Percentiles rank a stretch among this genome's conserved stretches.
Evolutionary conservation across 2,888 invertebrate species (phyloP).

Genomic region (Diploptera punctata): DNA sequence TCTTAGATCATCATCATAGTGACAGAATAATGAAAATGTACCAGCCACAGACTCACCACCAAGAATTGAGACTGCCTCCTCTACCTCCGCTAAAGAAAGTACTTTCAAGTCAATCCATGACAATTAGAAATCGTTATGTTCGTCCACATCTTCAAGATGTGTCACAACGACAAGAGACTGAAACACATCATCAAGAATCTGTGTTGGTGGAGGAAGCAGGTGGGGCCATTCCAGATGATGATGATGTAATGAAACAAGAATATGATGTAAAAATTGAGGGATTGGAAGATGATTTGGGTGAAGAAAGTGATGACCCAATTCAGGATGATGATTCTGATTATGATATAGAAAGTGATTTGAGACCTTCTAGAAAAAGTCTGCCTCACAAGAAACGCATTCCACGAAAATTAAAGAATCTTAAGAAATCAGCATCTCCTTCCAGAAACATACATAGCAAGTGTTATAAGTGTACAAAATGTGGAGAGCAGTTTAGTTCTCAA

Average conservation of each 20-base stretch:
- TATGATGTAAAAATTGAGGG: slow-evolving; percentile 55
- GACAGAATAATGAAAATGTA: slow-evolving; percentile 41
- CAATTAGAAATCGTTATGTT: slow-evolving; percentile 33
- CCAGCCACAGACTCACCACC: slow-evolving; percentile 35
- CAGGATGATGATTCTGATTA: slow-evolving; percentile 55
- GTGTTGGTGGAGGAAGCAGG: slow-evolving; percentile 14
- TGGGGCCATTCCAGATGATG: background rate
- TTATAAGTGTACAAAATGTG: slow-evolving; percentile 57
- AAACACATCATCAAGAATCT: slow-evolving; percentile 16
- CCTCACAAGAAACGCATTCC: slow-evolving; percentile 90
- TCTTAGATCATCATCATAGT: slow-evolving; percentile 36
- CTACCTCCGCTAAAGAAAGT: slow-evolving; percentile 49
- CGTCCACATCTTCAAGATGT: slow-evolving; percentile 32
- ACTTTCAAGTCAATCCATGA: slow-evolving; percentile 41
- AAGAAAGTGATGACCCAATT: slow-evolving; percentile 44
- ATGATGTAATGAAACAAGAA: slow-evolving; percentile 29
- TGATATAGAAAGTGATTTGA: slow-evolving; percentile 55
- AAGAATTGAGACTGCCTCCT: slow-evolving; percentile 45
- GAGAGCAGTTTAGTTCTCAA: slow-evolving; percentile 55
- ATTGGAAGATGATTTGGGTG: slow-evolving; percentile 44
- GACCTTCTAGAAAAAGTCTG: slow-evolving; percentile 60
- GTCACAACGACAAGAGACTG: slow-evolving; percentile 4
- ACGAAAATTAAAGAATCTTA: slow-evolving; percentile 67
- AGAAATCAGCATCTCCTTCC: slow-evolving; percentile 44
- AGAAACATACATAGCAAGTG: slow-evolving; percentile 50